phyloP scores from a whole-genome alignment of 2,888 invertebrate species.

The Resseliella maxima region DNA sequence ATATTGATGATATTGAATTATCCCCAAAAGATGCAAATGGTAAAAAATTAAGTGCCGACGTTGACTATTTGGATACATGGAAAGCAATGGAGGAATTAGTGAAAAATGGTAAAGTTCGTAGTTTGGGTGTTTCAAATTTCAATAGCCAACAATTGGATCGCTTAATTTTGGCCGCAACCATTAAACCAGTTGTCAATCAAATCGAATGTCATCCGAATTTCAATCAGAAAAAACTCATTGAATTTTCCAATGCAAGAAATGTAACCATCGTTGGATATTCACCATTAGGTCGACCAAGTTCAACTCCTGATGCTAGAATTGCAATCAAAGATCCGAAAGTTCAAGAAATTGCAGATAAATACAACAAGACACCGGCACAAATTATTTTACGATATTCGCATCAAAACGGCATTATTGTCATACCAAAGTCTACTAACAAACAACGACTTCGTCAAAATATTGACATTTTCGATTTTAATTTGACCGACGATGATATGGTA shows the following conservation, averaged over 20 bases:
- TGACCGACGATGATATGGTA: slow-evolving; percentile 68
- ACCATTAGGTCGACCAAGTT: slow-evolving; percentile 84
- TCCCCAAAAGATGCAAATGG: slow-evolving; percentile 74
- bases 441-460: slow-evolving; percentile 68
- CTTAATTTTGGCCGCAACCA: slow-evolving; percentile 71
- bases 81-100: slow-evolving; percentile 77
- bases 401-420: slow-evolving; percentile 68
- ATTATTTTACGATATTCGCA: slow-evolving; percentile 73
- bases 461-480: slow-evolving; percentile 69
- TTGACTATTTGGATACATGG: slow-evolving; percentile 78
- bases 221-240: slow-evolving; percentile 76
- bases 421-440: slow-evolving; percentile 69
- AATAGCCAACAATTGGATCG: slow-evolving; percentile 80
- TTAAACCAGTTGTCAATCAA: slow-evolving; percentile 77
- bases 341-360: slow-evolving; percentile 71
- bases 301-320: slow-evolving; percentile 69
- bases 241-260: slow-evolving; percentile 75
- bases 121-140: slow-evolving; percentile 81
- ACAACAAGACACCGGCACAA: slow-evolving; percentile 76
- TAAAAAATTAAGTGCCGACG: slow-evolving; percentile 67
- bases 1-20: slow-evolving; percentile 80
- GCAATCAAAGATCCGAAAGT: slow-evolving; percentile 76
- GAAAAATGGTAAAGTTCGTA: slow-evolving; percentile 72
- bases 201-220: slow-evolving; percentile 84
- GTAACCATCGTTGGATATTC: slow-evolving; percentile 84